A percentile compares a stretch with the other conserved stretches of the same genome.
phyloP scores from a whole-genome alignment of 2,797 vertebrate species.

The Gymnoscopelus microlampas region DNA sequence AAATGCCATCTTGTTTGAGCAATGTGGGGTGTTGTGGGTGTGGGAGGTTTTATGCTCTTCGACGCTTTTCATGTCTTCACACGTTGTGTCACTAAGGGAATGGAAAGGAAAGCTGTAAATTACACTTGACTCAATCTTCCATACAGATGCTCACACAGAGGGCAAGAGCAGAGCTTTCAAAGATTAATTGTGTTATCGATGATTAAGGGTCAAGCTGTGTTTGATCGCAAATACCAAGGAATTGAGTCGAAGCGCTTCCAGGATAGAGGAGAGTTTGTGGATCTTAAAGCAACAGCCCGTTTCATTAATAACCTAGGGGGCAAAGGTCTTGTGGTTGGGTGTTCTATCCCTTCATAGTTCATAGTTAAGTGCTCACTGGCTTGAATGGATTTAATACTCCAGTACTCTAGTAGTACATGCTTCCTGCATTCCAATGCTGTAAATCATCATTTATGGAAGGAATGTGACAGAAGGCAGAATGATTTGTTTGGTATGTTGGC shows the following conservation, averaged over 20 bases:
- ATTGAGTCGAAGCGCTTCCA: conserved; percentile 18
- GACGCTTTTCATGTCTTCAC: conserved; percentile 11
- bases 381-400: conserved; percentile 36
- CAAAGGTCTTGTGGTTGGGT: conserved; percentile 26
- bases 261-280: neutral
- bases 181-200: conserved; percentile 42
- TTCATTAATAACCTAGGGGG: conserved; percentile 34
- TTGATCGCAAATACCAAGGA: conserved; percentile 29
- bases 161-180: conserved; percentile 13
- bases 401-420: neutral
- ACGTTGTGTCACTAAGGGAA: too few species aligned
- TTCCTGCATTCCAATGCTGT: conserved; percentile 40
- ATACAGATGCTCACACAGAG: conserved; percentile 69
- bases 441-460: conserved; percentile 48
- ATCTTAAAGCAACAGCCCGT: conserved; percentile 50
- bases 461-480: conserved; percentile 30
- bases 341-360: conserved; percentile 48
- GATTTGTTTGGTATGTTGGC: conserved; percentile 28
- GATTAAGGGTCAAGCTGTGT: conserved; percentile 45
- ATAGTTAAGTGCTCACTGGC: conserved; percentile 42
- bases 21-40: too few species aligned
- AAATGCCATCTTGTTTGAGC: too few species aligned
- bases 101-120: conserved; percentile 3
- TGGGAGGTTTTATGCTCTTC: too few species aligned
- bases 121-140: neutral